phyloP scores from a whole-genome alignment of 2,113 vertebrate genomes.

The Plestiodon gilberti region DNA sequence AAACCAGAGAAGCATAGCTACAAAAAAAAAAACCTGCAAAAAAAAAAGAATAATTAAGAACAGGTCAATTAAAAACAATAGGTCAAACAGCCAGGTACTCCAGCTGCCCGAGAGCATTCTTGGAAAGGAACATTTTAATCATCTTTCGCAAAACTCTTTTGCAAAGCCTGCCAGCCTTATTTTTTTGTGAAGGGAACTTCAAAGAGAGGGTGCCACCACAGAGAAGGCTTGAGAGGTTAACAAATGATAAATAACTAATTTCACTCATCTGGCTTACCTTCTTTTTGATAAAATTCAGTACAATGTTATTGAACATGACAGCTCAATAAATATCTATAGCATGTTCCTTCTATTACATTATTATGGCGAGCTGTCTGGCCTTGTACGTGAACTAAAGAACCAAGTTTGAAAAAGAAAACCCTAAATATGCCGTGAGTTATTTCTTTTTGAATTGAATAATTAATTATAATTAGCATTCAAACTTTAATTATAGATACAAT shows the following conservation, averaged over 20 bases:
- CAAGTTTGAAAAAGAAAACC: slow-evolving; percentile 59
- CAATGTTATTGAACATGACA: slow-evolving; percentile 12
- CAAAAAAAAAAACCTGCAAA: no score
- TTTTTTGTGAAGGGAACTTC: not conserved
- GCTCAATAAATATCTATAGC: slow-evolving; percentile 11
- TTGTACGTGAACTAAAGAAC: slow-evolving; percentile 58
- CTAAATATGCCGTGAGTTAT: slow-evolving; percentile 64
- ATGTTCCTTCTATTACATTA: slow-evolving; percentile 43
- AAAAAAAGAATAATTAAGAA: not conserved
- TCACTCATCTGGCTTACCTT: slow-evolving; percentile 56
- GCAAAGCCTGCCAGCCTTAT: not conserved
- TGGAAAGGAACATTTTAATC: not conserved
- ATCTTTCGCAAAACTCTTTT: not conserved
- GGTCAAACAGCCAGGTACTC: not conserved
- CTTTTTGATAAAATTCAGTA: slow-evolving; percentile 55
- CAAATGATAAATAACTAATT: slow-evolving; percentile 72
- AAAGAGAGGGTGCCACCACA: not conserved
- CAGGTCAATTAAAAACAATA: not conserved
- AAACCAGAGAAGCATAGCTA: not conserved
- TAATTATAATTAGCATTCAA: slow-evolving; percentile 79
- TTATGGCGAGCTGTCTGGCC: slow-evolving; percentile 53
- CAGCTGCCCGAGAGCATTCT: not conserved
- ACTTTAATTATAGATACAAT: slow-evolving; percentile 75
- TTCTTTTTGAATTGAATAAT: slow-evolving; percentile 76
- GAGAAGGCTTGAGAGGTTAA: slow-evolving; percentile 37